Evolutionary conservation across 2,113 vertebrate species (phyloP).

Genomic region (Dasyornis broadbenti): DNA sequence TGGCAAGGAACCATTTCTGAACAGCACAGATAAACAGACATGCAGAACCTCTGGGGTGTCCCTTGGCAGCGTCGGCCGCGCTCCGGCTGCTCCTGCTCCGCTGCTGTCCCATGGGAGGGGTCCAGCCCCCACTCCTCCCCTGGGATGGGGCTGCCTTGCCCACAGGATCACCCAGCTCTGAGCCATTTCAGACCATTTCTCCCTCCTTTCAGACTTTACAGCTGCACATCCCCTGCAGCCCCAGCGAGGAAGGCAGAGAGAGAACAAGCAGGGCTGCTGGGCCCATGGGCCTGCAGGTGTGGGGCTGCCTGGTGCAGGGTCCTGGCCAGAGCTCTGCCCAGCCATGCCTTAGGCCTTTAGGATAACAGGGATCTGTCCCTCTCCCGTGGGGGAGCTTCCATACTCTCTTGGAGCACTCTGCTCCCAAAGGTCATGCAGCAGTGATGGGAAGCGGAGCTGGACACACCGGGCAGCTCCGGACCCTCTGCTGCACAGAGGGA

Average conservation of each 20-base stretch:
- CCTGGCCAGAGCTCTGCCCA: not conserved
- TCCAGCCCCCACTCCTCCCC: fast-evolving
- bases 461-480: fast-evolving
- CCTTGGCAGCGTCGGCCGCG: not conserved
- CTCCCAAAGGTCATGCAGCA: not conserved
- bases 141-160: not conserved
- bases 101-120: not conserved
- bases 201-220: not conserved
- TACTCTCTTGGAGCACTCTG: not conserved
- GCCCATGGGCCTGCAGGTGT: not conserved
- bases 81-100: not conserved
- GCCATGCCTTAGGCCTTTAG: not conserved
- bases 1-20: constrained; percentile 1
- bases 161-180: not conserved
- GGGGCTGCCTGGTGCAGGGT: not conserved
- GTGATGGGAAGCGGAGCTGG: not conserved
- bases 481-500: not conserved
- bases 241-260: not conserved
- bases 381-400: fast-evolving
- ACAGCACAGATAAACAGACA: not conserved
- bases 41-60: not conserved
- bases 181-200: not conserved
- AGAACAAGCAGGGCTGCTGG: fast-evolving
- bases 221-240: not conserved
- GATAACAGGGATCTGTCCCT: not conserved